These are phyloP conservation scores for Theristus sp. DNA, from an alignment of 2,888 invertebrate species.

Conservation along the genomic window DNA sequence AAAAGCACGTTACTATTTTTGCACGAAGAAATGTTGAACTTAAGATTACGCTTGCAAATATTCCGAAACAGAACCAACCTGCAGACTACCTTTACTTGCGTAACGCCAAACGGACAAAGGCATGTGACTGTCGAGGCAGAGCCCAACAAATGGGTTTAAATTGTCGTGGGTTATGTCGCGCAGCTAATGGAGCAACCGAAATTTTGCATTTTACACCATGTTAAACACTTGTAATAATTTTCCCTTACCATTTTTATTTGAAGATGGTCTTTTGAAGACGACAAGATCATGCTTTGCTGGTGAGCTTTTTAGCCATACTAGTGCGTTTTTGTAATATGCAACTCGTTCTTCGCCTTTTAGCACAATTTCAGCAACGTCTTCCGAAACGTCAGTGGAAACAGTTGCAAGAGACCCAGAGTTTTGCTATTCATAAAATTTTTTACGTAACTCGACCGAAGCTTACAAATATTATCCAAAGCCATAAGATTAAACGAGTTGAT, in stretches of 20 bases:
- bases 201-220: no score
- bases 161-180: slow-evolving; percentile 5
- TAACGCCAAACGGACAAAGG: slow-evolving; percentile 1
- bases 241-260: neutral
- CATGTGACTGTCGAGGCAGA: slow-evolving; percentile 1
- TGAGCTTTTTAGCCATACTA: slow-evolving; percentile 5
- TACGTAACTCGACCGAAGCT: no score
- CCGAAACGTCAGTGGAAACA: slow-evolving; percentile 2
- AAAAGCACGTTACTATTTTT: neutral
- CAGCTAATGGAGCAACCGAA: no score
- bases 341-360: slow-evolving; percentile 3
- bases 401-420: slow-evolving; percentile 1
- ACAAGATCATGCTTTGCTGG: neutral
- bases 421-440: slow-evolving; percentile 1
- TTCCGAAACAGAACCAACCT: neutral
- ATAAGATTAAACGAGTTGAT: no score
- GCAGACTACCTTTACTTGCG: neutral
- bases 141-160: slow-evolving; percentile 3
- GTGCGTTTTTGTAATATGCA: neutral
- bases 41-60: no score
- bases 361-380: slow-evolving; percentile 6
- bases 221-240: no score
- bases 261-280: slow-evolving; percentile 1
- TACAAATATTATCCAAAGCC: no score
- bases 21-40: neutral